Base-by-base conservation (phyloP, 2,113 vertebrate species). In the Ptychochromis oligacanthus region DNA sequence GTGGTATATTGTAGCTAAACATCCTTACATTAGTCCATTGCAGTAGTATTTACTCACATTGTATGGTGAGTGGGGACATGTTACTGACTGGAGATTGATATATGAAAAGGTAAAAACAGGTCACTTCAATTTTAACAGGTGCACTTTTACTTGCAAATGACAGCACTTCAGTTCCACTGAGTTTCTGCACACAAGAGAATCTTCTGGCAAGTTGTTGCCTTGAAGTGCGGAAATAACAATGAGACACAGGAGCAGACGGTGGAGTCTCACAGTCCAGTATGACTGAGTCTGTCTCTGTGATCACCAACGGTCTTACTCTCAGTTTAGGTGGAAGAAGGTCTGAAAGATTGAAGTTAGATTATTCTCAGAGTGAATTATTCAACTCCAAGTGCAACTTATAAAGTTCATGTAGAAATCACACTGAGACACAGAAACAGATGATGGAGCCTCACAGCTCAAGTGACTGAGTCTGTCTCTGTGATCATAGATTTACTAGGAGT, bases 211-310 rank as follows among this genome's bases (percentile, higher is more conserved):
- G 1, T 72, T 4, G 2, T 72, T 14, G 22, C 13, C 24, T 49
- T 11, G 4, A 15, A 38, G 26, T 13, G 55, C 1, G 0, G 7
- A 64, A 84, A 81, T 67, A 65, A 82, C 84, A 88, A 6, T 59
- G 0, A 15, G 61, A 6, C n/a, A 36, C 6, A 31, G 38, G 4
- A 22, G 34, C 55, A 57, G 74, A 59, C 22, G 87, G 22, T 26
- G 84, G 75, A 84, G 72, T 13, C 79, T 76, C 59, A 87, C 88
- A 89, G 84, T 56, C 34, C 31, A 89, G 1, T 24, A 38, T 70
- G 65, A 84, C 84, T 36, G 79, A 84, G 52, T 87, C 79, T 43
- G 20, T 79, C 15, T 89, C 88, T 54, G 60, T 75, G 60, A 81
- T 87, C 67, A 72, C 1, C 3, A 0, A 6, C 57, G 65, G 46